Conservation (phyloP, 2,113 vertebrate species). For the Eubucco bourcierii region DNA sequence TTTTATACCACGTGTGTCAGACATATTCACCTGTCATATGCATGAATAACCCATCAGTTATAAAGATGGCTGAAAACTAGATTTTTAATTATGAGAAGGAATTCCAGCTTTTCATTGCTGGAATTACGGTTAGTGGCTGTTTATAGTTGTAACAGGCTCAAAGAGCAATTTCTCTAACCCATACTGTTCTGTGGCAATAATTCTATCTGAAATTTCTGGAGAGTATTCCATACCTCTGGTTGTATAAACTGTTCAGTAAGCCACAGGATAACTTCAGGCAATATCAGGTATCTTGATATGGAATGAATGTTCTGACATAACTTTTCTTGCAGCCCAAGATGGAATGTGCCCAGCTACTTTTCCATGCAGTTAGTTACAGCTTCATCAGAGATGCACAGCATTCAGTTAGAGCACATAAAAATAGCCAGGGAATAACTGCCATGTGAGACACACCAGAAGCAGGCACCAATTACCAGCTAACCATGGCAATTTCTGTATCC, state of each 20-base stretch:
- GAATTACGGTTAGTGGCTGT: neutral
- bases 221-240: neutral
- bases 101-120: conserved; percentile 3
- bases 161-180: neutral
- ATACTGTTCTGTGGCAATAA: neutral
- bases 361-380: neutral
- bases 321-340: neutral
- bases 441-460: neutral
- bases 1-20: neutral
- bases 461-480: neutral
- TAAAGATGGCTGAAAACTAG: neutral
- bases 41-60: neutral
- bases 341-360: neutral
- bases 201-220: neutral
- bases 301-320: neutral
- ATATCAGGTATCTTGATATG: neutral
- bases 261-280: neutral
- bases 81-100: neutral
- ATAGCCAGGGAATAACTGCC: neutral
- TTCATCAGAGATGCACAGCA: neutral
- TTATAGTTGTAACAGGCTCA: neutral
- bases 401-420: neutral
- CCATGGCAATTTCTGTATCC: neutral
- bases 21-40: neutral
- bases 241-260: neutral